These are phyloP conservation scores for Neodiprion lecontei DNA, from an alignment of 1,140 invertebrate species.

Conservation along the genomic window DNA sequence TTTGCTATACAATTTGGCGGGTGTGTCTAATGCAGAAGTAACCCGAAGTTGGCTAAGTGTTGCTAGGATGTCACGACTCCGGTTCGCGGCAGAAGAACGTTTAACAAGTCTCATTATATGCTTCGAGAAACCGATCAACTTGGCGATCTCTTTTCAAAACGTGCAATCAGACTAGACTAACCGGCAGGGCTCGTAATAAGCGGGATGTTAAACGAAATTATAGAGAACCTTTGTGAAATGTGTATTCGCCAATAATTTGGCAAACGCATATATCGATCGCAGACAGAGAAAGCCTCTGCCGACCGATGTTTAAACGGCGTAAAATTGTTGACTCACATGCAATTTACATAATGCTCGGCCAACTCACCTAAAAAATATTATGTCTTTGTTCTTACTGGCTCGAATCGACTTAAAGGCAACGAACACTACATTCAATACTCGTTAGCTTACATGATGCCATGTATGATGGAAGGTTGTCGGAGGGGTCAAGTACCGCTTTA, in stretches of 20 bases:
- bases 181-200: neutral
- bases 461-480: too few species aligned
- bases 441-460: too few species aligned
- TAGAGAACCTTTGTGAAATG: neutral
- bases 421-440: too few species aligned
- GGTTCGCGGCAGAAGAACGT: neutral
- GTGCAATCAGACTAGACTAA: slow-evolving; percentile 7
- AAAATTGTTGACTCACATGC: neutral
- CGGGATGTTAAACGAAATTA: slow-evolving; percentile 3
- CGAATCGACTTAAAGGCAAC: too few species aligned
- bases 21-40: neutral
- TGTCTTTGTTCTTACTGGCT: too few species aligned
- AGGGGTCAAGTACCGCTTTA: too few species aligned
- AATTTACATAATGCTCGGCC: slow-evolving; percentile 1
- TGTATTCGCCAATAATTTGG: slow-evolving; percentile 4
- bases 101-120: neutral
- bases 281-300: neutral
- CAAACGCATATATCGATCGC: neutral
- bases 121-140: neutral
- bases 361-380: neutral
- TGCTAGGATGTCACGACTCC: neutral
- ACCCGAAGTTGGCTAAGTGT: neutral
- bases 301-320: neutral
- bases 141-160: neutral
- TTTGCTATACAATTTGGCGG: neutral